These are phyloP conservation scores for Pocillopora verrucosa DNA, from an alignment of 64 coral and sea anemone genomes.

Conservation along the genomic window DNA sequence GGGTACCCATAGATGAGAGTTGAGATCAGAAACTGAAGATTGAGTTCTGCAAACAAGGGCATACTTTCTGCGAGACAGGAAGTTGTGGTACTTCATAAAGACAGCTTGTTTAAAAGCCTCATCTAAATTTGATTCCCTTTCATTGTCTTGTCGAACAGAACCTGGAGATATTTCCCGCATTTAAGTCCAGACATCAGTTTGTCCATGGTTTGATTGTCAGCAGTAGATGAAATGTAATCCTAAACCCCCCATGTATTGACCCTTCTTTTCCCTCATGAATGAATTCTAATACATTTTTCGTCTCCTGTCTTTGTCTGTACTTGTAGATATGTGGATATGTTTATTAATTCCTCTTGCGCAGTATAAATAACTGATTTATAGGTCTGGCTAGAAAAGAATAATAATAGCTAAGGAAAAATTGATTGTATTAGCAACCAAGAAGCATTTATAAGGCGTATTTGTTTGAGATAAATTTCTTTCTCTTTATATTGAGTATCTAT, in stretches of 20 bases:
- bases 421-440: too few relatives aligned
- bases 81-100: conserved; percentile 46
- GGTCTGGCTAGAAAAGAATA: too few relatives aligned
- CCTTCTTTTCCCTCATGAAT: not conserved
- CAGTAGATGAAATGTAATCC: too few relatives aligned
- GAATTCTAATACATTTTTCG: not conserved
- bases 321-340: too few relatives aligned
- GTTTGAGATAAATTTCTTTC: too few relatives aligned
- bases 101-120: conserved; percentile 50
- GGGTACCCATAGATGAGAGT: conserved; percentile 41
- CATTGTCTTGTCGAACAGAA: conserved; percentile 10
- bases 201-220: not conserved
- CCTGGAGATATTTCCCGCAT: not conserved
- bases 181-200: not conserved
- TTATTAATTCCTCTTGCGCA: too few relatives aligned
- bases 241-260: not conserved
- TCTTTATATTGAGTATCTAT: too few relatives aligned
- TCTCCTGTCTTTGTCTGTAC: not conserved
- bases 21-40: conserved; percentile 47
- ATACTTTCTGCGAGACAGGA: conserved; percentile 51
- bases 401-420: too few relatives aligned
- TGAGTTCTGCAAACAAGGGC: conserved; percentile 46
- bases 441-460: too few relatives aligned
- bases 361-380: too few relatives aligned
- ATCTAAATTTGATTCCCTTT: conserved; percentile 21